Evolutionary conservation across 2,797 vertebrate species (phyloP).

Genomic region (Aeoliscus strigatus): DNA sequence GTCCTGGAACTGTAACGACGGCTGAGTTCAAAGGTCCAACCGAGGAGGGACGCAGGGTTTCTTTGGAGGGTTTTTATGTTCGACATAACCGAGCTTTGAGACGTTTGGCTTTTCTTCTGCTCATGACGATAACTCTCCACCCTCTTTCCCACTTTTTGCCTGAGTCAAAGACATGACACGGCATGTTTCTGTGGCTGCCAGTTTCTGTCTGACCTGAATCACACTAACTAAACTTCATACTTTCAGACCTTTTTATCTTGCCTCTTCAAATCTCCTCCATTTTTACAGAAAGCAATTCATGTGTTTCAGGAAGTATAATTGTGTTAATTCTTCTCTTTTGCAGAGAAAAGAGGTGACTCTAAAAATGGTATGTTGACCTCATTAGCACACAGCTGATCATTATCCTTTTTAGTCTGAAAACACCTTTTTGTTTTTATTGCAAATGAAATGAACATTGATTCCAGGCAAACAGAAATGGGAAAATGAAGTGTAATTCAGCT

Average conservation of each 20-base stretch:
- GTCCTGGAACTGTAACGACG: slow-evolving; percentile 15
- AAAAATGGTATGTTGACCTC: slow-evolving; percentile 81
- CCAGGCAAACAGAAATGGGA: no score
- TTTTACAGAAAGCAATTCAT: slow-evolving; percentile 1
- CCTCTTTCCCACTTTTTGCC: not conserved
- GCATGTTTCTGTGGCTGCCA: not conserved
- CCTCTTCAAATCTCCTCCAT: slow-evolving; percentile 1
- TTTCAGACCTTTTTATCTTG: slow-evolving; percentile 8
- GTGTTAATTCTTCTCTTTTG: slow-evolving; percentile 66
- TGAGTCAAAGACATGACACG: not conserved
- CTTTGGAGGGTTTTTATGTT: no score
- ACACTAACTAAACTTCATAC: slow-evolving; percentile 13
- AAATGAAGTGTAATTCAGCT: no score
- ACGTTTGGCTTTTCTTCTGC: slow-evolving; percentile 1
- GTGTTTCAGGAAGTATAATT: slow-evolving; percentile 44
- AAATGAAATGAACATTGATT: no score
- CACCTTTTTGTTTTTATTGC: no score
- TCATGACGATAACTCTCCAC: slow-evolving; percentile 6
- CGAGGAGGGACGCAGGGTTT: not conserved
- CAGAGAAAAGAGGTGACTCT: slow-evolving; percentile 88
- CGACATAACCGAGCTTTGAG: not conserved
- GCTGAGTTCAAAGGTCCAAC: slow-evolving; percentile 11
- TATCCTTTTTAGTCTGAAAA: no score
- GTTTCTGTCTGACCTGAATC: not conserved
- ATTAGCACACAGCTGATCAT: no score